phyloP scores from a whole-genome alignment of 2,797 vertebrate species.

The Squalus acanthias region DNA sequence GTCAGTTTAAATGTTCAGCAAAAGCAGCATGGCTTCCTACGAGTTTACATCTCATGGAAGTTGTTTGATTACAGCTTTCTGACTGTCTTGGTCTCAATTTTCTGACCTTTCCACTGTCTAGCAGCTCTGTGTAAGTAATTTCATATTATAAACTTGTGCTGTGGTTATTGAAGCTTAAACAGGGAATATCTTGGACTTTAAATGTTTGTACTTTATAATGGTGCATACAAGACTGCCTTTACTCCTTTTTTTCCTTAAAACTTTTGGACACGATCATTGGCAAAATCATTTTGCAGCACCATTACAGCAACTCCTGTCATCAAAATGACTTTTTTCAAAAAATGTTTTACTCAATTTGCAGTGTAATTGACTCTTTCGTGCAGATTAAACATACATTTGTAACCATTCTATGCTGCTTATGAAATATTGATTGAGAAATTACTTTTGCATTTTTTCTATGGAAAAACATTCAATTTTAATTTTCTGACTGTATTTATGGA shows the following conservation, averaged over 20 bases:
- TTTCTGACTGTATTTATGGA: neutral
- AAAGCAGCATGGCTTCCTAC: conserved; percentile 37
- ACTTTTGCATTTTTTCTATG: neutral
- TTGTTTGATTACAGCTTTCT: conserved; percentile 39
- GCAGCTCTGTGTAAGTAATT: conserved; percentile 33
- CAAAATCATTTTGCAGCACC: neutral
- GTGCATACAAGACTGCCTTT: conserved; percentile 20
- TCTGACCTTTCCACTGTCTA: conserved; percentile 28
- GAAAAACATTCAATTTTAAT: neutral
- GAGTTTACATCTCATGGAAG: conserved; percentile 35
- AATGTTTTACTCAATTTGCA: neutral
- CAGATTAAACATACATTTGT: neutral
- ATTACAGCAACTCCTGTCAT: neutral
- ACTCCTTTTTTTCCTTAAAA: neutral
- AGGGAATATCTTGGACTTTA: neutral
- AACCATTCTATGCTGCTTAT: neutral
- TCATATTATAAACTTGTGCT: conserved; percentile 29
- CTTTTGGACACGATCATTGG: neutral
- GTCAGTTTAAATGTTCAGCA: conserved; percentile 21
- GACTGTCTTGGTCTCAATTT: conserved; percentile 21
- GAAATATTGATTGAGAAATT: neutral
- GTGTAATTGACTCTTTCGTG: neutral
- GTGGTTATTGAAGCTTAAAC: conserved; percentile 31
- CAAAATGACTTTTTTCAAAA: neutral
- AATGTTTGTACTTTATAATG: neutral